Evolutionary conservation across 30 jellyfish, hydroid and myxozoan genomes (phyloP), one percentile per base, ranked within the genome.

Genomic region (Cassiopea andromeda): DNA sequence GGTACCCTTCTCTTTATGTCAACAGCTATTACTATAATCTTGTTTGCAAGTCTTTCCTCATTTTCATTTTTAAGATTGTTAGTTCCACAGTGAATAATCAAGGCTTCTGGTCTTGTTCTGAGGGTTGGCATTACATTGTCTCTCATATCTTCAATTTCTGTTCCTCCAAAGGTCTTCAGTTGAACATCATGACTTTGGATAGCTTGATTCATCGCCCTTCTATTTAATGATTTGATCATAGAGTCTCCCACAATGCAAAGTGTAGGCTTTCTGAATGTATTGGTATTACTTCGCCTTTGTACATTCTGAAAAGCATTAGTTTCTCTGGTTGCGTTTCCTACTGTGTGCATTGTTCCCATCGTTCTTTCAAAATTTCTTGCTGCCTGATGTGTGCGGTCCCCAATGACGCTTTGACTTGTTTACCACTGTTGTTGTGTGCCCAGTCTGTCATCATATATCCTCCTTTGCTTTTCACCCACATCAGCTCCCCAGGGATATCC

Each of bases 241-340:
- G 90, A 81, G 81, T 81, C 90, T 46, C 90, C 90, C 58, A 81
- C 90, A 81, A 81, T 44, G 43, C 73, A 61, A 27, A 61, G 73
- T 61, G 73, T 61, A 2, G 81, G 81, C 81, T 72, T 72, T 72
- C 81, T 44, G 81, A 7, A 6, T 72, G 81, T 61, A 61, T 61
- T 61, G 3, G 14, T 61, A 61, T 61, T 61, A 61, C 73, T 1
- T 61, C 19, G 73, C 73, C 73, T 61, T 61, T 61, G 10, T 61
- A 14, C 73, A 61, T 61, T 61, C 7, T 61, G 73, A 61, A 61
- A 61, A 61, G 73, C 73, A 61, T 61, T 61, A 61, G 73, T 61
- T 61, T 61, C 73, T 4, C 73, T 61, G 73, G 73, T 14, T 61
- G 73, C 43, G 19, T 4, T 61, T 4, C 73, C 73, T 61, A 27